Evolutionary conservation across 1,140 invertebrate genomes (phyloP).

Genomic region (Trichomalopsis sarcophagae): DNA sequence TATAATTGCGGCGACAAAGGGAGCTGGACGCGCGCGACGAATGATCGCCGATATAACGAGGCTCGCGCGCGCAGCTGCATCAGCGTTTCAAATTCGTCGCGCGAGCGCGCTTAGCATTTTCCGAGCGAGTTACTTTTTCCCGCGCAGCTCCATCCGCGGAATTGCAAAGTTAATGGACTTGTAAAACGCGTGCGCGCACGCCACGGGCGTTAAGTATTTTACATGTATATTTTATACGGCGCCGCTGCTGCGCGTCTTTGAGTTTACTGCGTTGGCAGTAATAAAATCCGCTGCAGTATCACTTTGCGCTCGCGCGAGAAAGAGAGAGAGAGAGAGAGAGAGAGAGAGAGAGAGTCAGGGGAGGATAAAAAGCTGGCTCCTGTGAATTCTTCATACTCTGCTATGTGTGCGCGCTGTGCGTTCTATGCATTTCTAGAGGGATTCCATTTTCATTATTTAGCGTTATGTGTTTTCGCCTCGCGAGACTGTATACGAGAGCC

Average conservation of each 20-base stretch:
- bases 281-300: conserved; percentile 12
- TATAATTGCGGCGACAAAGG: conserved; percentile 11
- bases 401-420: not conserved
- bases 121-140: not conserved
- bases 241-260: not conserved
- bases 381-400: not conserved
- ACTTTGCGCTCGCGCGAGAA: not conserved
- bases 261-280: not conserved
- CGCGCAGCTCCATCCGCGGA: not conserved
- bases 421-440: not conserved
- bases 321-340: not conserved
- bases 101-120: too few relatives aligned
- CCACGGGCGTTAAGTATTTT: conserved; percentile 7
- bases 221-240: conserved; percentile 2
- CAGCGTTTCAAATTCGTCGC: too few relatives aligned
- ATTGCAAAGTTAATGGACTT: not conserved
- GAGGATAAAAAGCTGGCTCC: not conserved
- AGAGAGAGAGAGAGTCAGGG: too few relatives aligned
- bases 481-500: too few relatives aligned
- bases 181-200: not conserved
- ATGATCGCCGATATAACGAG: not conserved
- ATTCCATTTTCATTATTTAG: not conserved
- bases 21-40: not conserved
- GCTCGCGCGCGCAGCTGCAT: not conserved
- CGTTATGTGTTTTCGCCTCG: not conserved